Conservation (phyloP, 2,888 invertebrate species). For the Rhingia campestris region DNA sequence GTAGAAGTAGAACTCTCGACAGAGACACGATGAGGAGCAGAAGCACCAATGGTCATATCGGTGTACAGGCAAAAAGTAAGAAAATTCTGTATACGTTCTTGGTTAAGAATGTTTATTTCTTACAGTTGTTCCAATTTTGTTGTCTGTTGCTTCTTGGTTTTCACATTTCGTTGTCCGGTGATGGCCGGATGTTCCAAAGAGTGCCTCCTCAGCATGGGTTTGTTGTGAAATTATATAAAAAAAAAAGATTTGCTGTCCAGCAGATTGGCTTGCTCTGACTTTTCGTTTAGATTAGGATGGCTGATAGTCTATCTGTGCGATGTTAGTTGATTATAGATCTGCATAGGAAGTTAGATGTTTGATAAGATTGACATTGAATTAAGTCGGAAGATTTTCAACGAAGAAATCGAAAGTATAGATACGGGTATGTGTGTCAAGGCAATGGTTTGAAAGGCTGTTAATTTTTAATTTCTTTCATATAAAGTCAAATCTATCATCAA, state of each 20-base stretch:
- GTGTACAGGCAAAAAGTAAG: constrained; percentile 33
- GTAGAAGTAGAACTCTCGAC: constrained; percentile 9
- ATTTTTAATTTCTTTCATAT: too few species aligned
- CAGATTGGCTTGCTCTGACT: constrained; percentile 19
- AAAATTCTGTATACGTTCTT: constrained; percentile 50
- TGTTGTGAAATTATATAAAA: constrained; percentile 28
- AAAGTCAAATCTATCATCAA: too few species aligned
- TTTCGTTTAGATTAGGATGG: constrained; percentile 19
- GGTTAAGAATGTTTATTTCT: constrained; percentile 65
- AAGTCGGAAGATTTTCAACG: not conserved
- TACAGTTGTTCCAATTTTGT: constrained; percentile 70
- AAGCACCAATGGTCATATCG: not conserved
- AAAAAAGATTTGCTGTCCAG: constrained; percentile 3
- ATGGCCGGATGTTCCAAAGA: constrained; percentile 71
- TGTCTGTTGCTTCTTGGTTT: constrained; percentile 59
- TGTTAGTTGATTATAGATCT: constrained; percentile 36
- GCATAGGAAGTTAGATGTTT: constrained; percentile 44
- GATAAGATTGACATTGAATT: constrained; percentile 16
- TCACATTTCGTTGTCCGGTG: constrained; percentile 50
- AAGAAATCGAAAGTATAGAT: not conserved
- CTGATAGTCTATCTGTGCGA: constrained; percentile 19
- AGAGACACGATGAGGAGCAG: constrained; percentile 1
- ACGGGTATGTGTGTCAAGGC: not conserved
- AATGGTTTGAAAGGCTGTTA: too few species aligned
- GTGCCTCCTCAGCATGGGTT: constrained; percentile 64